Evolutionary conservation across 2,113 vertebrate genomes (phyloP), one percentile per base, ranked within the genome.

Genomic region (Anarhynchus alexandrinus): DNA sequence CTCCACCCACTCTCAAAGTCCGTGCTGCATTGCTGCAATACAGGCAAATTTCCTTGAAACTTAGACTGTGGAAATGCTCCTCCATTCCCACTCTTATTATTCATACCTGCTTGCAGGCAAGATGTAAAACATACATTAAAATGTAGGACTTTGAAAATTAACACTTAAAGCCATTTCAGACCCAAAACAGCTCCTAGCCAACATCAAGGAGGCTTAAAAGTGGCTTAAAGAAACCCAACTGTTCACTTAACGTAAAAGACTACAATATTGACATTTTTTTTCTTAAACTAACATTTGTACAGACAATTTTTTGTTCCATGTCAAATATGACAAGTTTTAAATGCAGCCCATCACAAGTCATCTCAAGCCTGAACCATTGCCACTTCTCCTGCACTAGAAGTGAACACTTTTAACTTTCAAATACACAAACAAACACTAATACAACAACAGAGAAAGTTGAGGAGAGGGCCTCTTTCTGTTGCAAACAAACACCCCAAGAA

Each of bases 351-450:
- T 67, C 59, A 27, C 45, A 93, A 51, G 40, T 62, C 49, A 88
- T 77, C 79, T 82, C 88, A 40, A 76, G 72, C 67, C 71, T 70
- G 74, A 94, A 82, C 43, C 64, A 42, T 36, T 86, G 82, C 15
- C 59, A 59, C n/a, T 78, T 97, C 78, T 66, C n/a, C 52, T 95
- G 34, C n/a, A 83, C 52, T 10, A 87, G 23, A 97, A 96, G 42
- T 70, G 64, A 93, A 74, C 14, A 22, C 38, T 85, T 93, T 61
- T 45, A 78, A 42, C 64, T 86, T 88, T 34, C 17, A 14, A 34
- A 65, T 40, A 52, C 9, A 49, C 38, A 88, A 65, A 82, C 42
- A 90, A 94, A 64, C 25, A 89, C 29, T 27, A 91, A 82, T 51
- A 83, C 57, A 93, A 81, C 40, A 90, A 76, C 38, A 54, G 49